Base-by-base conservation (phyloP, 2,888 invertebrate genomes). In the Caenorhabditis becei region DNA sequence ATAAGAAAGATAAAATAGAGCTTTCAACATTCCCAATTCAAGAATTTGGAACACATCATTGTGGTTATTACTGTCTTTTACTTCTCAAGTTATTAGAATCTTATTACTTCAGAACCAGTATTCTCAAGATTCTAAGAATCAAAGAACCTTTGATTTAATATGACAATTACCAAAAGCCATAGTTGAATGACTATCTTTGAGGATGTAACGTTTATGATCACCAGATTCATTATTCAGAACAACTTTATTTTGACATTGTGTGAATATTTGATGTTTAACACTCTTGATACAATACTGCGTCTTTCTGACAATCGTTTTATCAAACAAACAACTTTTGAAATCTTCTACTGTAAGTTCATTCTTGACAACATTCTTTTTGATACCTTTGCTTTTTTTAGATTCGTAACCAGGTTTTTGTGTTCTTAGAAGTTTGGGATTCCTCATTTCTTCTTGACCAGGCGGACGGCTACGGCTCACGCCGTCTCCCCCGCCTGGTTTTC, bases 1-100 rank as follows among this genome's bases (percentile, higher is more conserved):
- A 81, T 20, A 44, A 44, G n/a, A 77, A 66, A 77, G 61, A 66
- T 71, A 81, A 66, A 81, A 59, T 71, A 37, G 41, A 66, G 58
- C 53, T 62, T 62, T 67, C 72, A n/a, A n/a, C n/a, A n/a, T n/a
- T n/a, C n/a, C n/a, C n/a, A n/a, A 80, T 77, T 65, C 81, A 81
- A 81, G 72, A 81, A 71, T 77, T 81, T 54, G 56, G 63, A 58
- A 81, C 70, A 53, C 78, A 82, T 78, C 82, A 83, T 72, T 83
- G 83, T 81, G 81, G 81, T 72, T 81, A 81, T 78, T 81, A 81
- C 54, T 81, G 74, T 61, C 44, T 79, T 18, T 63, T 79, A 44
- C 41, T 79, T 61, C 41, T 78, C 24, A 80, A 83, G 41, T 35
- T 80, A 37, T 70, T 77, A 54, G 77, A 83, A 74, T 69, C 69